Percentiles rank a stretch among this genome's conserved stretches.
phyloP scores from a whole-genome alignment of 2,888 invertebrate genomes.

The Dicycla oo region DNA sequence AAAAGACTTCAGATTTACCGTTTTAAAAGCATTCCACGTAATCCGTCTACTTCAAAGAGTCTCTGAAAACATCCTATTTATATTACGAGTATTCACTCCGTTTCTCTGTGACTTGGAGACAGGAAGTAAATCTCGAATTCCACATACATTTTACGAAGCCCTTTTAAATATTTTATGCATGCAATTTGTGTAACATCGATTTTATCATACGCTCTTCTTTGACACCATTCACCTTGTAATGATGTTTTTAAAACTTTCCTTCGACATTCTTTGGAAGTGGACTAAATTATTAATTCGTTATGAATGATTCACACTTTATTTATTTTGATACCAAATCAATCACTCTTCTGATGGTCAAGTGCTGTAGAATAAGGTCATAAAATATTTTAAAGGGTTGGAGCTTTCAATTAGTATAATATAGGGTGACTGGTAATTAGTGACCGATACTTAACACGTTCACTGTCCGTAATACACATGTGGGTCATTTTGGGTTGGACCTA shows the following conservation, averaged over 20 bases:
- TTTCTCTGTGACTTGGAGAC: not conserved
- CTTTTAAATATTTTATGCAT: constrained; percentile 25
- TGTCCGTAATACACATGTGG: too few species aligned
- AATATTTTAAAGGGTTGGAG: not conserved
- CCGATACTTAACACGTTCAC: too few species aligned
- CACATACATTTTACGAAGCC: not conserved
- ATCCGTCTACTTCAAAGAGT: constrained; percentile 11
- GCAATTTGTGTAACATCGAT: constrained; percentile 15
- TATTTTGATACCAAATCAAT: not conserved
- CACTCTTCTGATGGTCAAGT: not conserved
- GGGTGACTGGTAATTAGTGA: too few species aligned
- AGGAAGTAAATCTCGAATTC: constrained; percentile 24
- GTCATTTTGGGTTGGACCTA: too few species aligned
- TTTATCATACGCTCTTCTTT: not conserved
- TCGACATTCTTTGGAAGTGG: constrained; percentile 1
- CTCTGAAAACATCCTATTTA: not conserved
- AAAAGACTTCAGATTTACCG: constrained; percentile 2
- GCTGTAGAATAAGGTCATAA: not conserved
- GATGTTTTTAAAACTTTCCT: constrained; percentile 12
- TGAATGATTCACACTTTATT: constrained; percentile 15
- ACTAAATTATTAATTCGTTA: constrained; percentile 10
- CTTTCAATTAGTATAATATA: too few species aligned
- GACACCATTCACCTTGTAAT: not conserved
- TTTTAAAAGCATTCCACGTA: not conserved
- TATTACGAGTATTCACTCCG: not conserved